Base-by-base conservation (phyloP, 2,113 vertebrate genomes). In the Laterallus jamaicensis region DNA sequence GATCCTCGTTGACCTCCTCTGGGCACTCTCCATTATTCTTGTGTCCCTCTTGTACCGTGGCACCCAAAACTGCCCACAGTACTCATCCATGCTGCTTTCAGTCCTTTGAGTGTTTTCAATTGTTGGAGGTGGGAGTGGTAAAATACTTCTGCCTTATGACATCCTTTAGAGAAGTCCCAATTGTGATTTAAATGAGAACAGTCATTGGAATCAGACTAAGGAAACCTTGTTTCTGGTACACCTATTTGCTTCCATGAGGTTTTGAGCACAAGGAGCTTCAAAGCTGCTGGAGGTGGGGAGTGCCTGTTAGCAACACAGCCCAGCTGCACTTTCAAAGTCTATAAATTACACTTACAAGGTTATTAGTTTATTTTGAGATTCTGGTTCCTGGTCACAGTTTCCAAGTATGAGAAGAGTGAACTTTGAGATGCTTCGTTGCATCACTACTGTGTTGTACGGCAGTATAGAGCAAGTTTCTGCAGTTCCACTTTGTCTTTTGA, bases 331-430 rank as follows among this genome's bases (percentile, higher is more conserved):
- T 78, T 92, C 76, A 86, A 35, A 75, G 88, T 92, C 69, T 95
- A 9, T 78, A 78, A 85, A 44, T 82, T 49, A 87, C 44, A 31
- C 62, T 73, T 76, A 26, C 29, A n/a, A 68, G 44, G 12, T 82
- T 54, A 31, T 54, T 89, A 71, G 50, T 54, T 81, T 83, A 63
- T 69, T 94, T 85, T 78, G 86, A 82, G 82, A 68, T 81, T 92
- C 80, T 81, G 50, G 31, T 62, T 93, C 31, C 28, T 39, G 39
- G 47, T 94, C 92, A 95, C 64, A 95, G 54, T 92, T 97, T 96
- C 77, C 86, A 76, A 32, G 39, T 86, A 17, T 29, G 40, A 92
- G 60, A 92, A n/a, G 52, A 68, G 40, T 52, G 62, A 40, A 63
- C 71, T 69, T 32, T 49, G 54, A 94, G 88, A 40, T 84, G 88